A percentile compares a stretch with the other conserved stretches of the same genome.
Evolutionary conservation across 2,797 vertebrate species (phyloP).

Genomic region (Eospalax fontanierii): DNA sequence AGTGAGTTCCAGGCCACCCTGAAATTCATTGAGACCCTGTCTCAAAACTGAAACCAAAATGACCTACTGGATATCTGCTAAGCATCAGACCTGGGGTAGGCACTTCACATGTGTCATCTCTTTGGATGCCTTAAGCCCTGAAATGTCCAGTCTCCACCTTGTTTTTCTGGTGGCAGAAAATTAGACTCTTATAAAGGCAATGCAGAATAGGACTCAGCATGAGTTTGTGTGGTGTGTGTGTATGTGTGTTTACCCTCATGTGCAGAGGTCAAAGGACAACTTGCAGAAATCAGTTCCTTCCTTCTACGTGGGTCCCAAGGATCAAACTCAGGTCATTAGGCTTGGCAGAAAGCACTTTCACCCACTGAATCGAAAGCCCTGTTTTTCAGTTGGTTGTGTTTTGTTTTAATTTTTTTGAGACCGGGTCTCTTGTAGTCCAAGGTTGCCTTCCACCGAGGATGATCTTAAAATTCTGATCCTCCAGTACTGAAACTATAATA

Average conservation of each 20-base stretch:
- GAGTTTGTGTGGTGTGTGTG: background rate
- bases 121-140: background rate
- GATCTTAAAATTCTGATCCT: background rate
- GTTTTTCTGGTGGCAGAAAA: conserved; percentile 48
- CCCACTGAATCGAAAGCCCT: background rate
- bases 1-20: background rate
- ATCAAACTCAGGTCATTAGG: background rate
- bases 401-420: background rate
- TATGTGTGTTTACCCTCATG: background rate
- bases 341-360: background rate
- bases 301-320: background rate
- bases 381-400: background rate
- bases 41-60: background rate
- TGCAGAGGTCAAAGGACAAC: background rate
- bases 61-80: background rate
- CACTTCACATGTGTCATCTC: background rate
- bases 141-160: background rate
- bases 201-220: background rate
- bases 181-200: conserved; percentile 18
- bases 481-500: background rate
- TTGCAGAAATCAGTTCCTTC: background rate
- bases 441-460: background rate
- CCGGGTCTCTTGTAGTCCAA: background rate
- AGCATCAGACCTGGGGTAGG: background rate
- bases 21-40: background rate